Conservation (phyloP, 2,888 invertebrate genomes). For the Oligia latruncula region DNA sequence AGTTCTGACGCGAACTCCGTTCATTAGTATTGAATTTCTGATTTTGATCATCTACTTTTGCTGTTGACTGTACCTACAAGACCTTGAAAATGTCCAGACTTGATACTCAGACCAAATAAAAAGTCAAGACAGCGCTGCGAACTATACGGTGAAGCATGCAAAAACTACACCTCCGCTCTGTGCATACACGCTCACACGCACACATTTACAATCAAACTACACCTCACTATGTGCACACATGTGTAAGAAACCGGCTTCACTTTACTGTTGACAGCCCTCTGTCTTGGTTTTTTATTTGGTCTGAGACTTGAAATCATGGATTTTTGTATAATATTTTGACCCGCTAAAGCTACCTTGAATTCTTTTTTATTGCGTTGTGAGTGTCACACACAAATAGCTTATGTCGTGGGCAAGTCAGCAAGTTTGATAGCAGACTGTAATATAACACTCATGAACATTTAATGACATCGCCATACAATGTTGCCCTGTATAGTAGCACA, state of each 20-base stretch:
- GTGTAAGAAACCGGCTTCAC: too few relatives aligned
- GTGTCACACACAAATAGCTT: neutral
- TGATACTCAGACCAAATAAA: neutral
- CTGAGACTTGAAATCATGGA: neutral
- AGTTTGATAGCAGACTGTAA: neutral
- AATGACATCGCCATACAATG: constrained; percentile 31
- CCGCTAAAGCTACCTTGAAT: neutral
- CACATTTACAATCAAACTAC: too few relatives aligned
- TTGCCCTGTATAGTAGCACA: constrained; percentile 26
- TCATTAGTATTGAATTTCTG: too few relatives aligned
- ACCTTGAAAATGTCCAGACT: neutral
- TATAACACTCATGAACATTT: neutral
- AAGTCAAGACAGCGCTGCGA: too few relatives aligned
- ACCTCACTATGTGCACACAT: too few relatives aligned
- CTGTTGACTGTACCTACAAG: neutral
- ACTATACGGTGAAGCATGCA: too few relatives aligned
- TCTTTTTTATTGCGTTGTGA: neutral
- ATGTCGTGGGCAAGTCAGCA: neutral
- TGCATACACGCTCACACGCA: too few relatives aligned
- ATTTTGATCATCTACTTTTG: too few relatives aligned
- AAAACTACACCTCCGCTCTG: too few relatives aligned
- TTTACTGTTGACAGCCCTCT: too few relatives aligned
- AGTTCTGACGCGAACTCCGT: too few relatives aligned
- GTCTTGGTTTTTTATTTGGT: too few relatives aligned
- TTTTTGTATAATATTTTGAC: neutral